Percentiles rank a stretch among this genome's conserved stretches.
phyloP scores from a whole-genome alignment of 2,797 vertebrate species.

The Tangara arthus region DNA sequence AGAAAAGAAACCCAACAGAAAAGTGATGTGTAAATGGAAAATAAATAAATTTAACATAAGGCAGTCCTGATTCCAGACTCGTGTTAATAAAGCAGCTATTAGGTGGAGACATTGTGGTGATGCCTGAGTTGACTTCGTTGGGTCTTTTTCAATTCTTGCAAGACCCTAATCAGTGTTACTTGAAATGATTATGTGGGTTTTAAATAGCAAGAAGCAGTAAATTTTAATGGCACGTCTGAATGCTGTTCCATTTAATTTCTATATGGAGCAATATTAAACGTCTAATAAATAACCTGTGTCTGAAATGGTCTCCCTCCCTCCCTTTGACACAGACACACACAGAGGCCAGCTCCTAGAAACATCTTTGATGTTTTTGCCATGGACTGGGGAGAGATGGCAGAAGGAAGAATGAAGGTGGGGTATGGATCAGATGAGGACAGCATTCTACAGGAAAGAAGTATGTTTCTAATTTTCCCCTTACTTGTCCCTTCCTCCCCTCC shows the following conservation, averaged over 20 bases:
- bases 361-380: background rate
- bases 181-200: slow-evolving; percentile 61
- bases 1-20: slow-evolving; percentile 21
- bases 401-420: background rate
- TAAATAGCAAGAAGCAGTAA: slow-evolving; percentile 62
- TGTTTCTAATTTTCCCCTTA: background rate
- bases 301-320: background rate
- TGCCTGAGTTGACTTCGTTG: slow-evolving; percentile 7
- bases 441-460: background rate
- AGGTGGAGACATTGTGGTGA: slow-evolving; percentile 64
- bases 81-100: slow-evolving; percentile 62
- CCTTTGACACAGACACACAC: background rate
- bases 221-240: slow-evolving; percentile 49
- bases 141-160: slow-evolving; percentile 48
- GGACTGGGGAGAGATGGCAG: background rate
- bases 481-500: background rate
- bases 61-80: slow-evolving; percentile 50
- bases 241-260: slow-evolving; percentile 35
- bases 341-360: background rate
- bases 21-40: slow-evolving; percentile 43
- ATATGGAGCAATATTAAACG: slow-evolving; percentile 16
- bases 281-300: slow-evolving; percentile 34
- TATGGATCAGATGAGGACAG: background rate
- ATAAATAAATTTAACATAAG: slow-evolving; percentile 32
- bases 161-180: slow-evolving; percentile 68